Evolutionary conservation across 1,140 invertebrate species (phyloP).

Genomic region (Drosophila simulans): DNA sequence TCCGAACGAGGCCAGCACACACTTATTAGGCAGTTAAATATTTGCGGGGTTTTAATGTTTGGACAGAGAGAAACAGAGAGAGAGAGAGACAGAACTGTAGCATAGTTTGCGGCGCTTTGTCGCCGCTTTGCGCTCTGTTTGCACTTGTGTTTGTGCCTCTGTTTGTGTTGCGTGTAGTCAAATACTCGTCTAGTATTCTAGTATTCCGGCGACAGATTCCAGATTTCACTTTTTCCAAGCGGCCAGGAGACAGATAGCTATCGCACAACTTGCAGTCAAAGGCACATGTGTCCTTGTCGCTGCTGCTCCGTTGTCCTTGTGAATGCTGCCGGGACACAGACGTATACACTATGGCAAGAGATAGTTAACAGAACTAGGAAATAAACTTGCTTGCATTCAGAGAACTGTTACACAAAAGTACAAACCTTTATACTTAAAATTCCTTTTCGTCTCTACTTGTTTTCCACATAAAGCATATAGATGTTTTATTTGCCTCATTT

Average conservation of each 20-base stretch:
- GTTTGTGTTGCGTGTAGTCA: slow-evolving; percentile 61
- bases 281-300: slow-evolving; percentile 71
- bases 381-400: too few species aligned
- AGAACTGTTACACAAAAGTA: too few species aligned
- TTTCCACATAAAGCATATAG: too few species aligned
- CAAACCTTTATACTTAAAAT: too few species aligned
- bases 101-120: slow-evolving; percentile 59
- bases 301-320: slow-evolving; percentile 67
- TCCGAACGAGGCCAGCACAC: slow-evolving; percentile 7
- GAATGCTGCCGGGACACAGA: slow-evolving; percentile 34
- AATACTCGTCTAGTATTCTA: slow-evolving; percentile 19
- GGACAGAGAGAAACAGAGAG: slow-evolving; percentile 1
- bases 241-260: slow-evolving; percentile 43
- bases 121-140: slow-evolving; percentile 39
- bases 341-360: slow-evolving; percentile 6
- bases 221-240: slow-evolving; percentile 76
- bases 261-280: slow-evolving; percentile 73
- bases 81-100: slow-evolving; percentile 14
- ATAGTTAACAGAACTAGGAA: too few species aligned
- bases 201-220: slow-evolving; percentile 63
- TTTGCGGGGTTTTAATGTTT: slow-evolving; percentile 77
- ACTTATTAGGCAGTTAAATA: slow-evolving; percentile 64
- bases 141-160: slow-evolving; percentile 18
- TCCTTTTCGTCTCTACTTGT: too few species aligned
- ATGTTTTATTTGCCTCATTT: too few species aligned